Evolutionary conservation across 2,888 invertebrate species (phyloP), one percentile per base, ranked within the genome.

Genomic region (Spicauda simplicius): DNA sequence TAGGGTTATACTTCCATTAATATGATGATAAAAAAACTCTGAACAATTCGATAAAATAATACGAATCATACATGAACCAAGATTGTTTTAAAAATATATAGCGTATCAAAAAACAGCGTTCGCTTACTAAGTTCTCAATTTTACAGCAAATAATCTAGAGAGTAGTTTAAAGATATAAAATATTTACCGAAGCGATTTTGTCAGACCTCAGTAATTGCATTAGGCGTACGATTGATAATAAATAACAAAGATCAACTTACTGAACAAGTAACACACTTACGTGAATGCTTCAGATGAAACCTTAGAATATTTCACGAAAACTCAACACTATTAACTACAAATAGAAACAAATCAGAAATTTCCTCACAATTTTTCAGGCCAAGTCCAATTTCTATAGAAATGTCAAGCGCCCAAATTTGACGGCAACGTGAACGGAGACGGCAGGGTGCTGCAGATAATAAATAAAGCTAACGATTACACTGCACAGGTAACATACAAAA

Each of bases 201-300:
- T 54, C 41, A 54, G 41, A 41, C 37, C 62, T 10, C 62, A 54
- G 41, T 62, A 62, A 62, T 62, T 62, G 41, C 62, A 62, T 62
- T 62, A 62, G 16, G 16, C 41, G 41, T 20, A n/a, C 25, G 41
- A 41, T 41, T 30, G 41, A 62, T 41, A 62, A 54, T 41, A 62
- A 62, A 54, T 62, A 16, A 33, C 25, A 54, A 41, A 41, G n/a
- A 16, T n/a, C 6, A 41, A 33, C 10, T n/a, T 18, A 16, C 12
- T 16, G 18, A 53, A 48, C n/a, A 19, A 10, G 19, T 19, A 1
- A 54, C 8, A 41, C 41, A 62, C 62, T 62, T 25, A 61, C 61
- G 12, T 30, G 16, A 61, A 53, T 30, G 33, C 37, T 61, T 60
- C 14, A 2, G 11, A 33, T 18, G 50, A 50, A n/a, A 18, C 20